phyloP scores from a whole-genome alignment of 1,140 invertebrate genomes.

The Coptotermes formosanus region DNA sequence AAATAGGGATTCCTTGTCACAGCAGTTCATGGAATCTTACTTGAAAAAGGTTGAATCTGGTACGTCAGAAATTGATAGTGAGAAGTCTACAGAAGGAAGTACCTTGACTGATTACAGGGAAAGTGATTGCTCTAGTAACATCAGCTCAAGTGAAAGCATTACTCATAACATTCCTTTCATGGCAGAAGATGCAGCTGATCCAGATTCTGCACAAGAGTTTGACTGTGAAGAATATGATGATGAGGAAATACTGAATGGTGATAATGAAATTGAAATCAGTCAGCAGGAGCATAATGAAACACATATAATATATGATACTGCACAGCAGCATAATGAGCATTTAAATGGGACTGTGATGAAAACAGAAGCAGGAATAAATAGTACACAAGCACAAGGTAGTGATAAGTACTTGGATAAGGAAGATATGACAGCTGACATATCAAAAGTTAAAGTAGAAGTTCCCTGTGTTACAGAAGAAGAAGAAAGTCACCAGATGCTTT shows the following conservation, averaged over 20 bases:
- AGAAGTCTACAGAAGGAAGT: neutral
- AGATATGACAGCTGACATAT: no score
- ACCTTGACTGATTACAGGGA: neutral
- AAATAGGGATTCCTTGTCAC: conserved; percentile 19
- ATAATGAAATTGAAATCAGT: neutral
- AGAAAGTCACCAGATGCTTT: neutral
- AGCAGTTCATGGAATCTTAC: neutral
- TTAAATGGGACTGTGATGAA: neutral
- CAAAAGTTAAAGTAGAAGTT: neutral
- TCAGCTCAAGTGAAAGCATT: neutral
- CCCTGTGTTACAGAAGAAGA: neutral
- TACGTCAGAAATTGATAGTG: neutral
- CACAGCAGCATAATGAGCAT: neutral
- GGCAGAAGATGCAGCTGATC: neutral
- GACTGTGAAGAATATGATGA: neutral
- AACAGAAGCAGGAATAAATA: neutral
- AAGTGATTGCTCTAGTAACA: neutral
- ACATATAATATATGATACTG: neutral
- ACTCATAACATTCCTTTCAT: neutral
- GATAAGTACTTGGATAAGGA: neutral
- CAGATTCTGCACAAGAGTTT: conserved; percentile 6
- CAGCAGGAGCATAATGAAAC: neutral
- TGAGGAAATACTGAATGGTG: neutral
- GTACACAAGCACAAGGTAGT: neutral
- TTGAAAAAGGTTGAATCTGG: neutral